phyloP scores from a whole-genome alignment of 2,888 invertebrate species.

The Steinernema hermaphroditum region DNA sequence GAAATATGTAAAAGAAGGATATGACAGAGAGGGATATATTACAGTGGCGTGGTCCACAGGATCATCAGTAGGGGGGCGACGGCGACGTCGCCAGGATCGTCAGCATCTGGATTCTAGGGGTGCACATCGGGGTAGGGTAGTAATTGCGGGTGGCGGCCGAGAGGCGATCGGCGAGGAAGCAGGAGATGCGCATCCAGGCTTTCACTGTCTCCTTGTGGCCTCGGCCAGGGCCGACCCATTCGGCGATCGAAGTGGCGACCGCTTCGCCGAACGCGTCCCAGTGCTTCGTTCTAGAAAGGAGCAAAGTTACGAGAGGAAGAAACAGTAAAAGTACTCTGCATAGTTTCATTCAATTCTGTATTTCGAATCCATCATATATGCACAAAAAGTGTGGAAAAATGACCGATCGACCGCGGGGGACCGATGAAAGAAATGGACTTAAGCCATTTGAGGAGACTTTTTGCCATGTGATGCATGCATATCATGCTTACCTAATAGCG shows the following conservation, averaged over 20 bases:
- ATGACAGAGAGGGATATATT: background rate
- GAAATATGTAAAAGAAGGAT: background rate
- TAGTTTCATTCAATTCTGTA: too few relatives aligned
- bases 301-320: background rate
- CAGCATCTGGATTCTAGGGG: constrained; percentile 56
- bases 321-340: too few relatives aligned
- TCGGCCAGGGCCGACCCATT: constrained; percentile 57
- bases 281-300: constrained; percentile 47
- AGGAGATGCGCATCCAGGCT: constrained; percentile 58
- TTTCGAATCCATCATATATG: too few relatives aligned
- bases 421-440: too few relatives aligned
- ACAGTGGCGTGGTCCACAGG: background rate
- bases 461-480: too few relatives aligned
- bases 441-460: too few relatives aligned
- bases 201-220: constrained; percentile 57
- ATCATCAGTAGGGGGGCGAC: constrained; percentile 31
- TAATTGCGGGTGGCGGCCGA: constrained; percentile 9
- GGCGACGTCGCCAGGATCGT: constrained; percentile 43
- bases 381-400: too few relatives aligned
- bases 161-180: constrained; percentile 59
- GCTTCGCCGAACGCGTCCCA: constrained; percentile 62
- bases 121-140: constrained; percentile 46
- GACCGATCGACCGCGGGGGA: too few relatives aligned
- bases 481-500: constrained; percentile 47
- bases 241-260: constrained; percentile 45